Evolutionary conservation across 92 coral and sea anemone species (phyloP), one percentile per base, ranked within the genome.

Genomic region (Hydrozoanthus gracilis): DNA sequence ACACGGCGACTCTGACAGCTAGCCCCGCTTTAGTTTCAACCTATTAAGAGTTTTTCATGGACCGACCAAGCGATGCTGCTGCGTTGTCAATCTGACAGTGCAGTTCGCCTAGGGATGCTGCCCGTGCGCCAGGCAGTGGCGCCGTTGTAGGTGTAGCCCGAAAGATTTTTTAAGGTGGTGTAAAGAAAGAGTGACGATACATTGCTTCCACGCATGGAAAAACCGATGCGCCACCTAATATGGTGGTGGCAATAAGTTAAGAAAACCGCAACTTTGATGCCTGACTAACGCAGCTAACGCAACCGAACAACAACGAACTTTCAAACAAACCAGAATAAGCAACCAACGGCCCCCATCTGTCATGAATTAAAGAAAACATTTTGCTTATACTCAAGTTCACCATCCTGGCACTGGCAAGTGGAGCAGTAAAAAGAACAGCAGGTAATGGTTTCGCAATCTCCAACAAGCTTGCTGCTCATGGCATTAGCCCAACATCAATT

Each of bases 361-460:
- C 68, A 75, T 7, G 92, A 89, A 60, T 12, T 89, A 16, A 71
- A 83, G 20, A 83, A 83, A 45, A 55, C 48, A 89, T 78, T 7
- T 88, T 73, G 77, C 91, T 16, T 50, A 73, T 2, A 83, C 78
- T 11, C 83, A 88, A 62, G 92, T 89, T 39, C 84, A 86, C 13
- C 86, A 75, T 4, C 92, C 86, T 12, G 86, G 88, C 11, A 17
- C 55, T 4, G 79, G 80, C 7, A 71, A 88, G 87, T 73, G 83
- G 91, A 4, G 77, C 87, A 3, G 78, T 5, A 71, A 58, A 88
- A 16, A 84, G 52, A 68, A 45, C 66, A 18, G 88, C 92, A 5
- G 92, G 92, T 13, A 75, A 76, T 65, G 88, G 92, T 54, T 84
- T 89, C 58, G 92, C 91, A 2, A 76, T 88, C 85, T 73, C 78